Conservation (phyloP, 2,888 invertebrate species). For the Linyphia triangularis region DNA sequence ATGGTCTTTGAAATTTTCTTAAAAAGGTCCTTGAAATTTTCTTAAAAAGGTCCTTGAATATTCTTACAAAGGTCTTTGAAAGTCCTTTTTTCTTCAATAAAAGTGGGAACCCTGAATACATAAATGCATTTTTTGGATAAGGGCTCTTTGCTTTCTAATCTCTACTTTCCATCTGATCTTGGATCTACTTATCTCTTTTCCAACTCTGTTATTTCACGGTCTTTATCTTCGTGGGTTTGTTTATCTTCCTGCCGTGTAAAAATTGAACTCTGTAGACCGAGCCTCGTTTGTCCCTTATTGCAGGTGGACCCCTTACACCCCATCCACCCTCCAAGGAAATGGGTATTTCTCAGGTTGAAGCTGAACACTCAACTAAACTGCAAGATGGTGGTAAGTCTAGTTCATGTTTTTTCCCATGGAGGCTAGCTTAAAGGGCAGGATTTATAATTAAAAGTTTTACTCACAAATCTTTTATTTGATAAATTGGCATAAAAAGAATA, state of each 20-base stretch:
- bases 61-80: too few species aligned
- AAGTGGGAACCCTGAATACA: too few species aligned
- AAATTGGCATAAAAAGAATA: too few species aligned
- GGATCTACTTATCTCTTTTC: not conserved
- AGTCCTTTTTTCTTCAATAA: too few species aligned
- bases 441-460: too few species aligned
- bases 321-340: conserved; percentile 73
- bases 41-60: too few species aligned
- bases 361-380: conserved; percentile 72
- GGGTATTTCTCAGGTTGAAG: conserved; percentile 58
- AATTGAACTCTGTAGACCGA: conserved; percentile 11
- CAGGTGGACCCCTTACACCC: conserved; percentile 72
- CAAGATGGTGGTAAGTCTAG: conserved; percentile 70
- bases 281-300: conserved; percentile 55
- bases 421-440: too few species aligned
- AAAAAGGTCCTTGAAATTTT: too few species aligned
- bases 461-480: too few species aligned
- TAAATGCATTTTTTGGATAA: too few species aligned
- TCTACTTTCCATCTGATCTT: not conserved
- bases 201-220: not conserved
- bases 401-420: not conserved
- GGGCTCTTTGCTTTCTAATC: too few species aligned
- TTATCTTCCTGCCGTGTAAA: not conserved
- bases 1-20: too few species aligned
- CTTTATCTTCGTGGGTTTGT: not conserved